Percentiles rank a stretch among this genome's conserved stretches.
Evolutionary conservation across 1,140 invertebrate genomes (phyloP).

Genomic region (Drosophila tani): DNA sequence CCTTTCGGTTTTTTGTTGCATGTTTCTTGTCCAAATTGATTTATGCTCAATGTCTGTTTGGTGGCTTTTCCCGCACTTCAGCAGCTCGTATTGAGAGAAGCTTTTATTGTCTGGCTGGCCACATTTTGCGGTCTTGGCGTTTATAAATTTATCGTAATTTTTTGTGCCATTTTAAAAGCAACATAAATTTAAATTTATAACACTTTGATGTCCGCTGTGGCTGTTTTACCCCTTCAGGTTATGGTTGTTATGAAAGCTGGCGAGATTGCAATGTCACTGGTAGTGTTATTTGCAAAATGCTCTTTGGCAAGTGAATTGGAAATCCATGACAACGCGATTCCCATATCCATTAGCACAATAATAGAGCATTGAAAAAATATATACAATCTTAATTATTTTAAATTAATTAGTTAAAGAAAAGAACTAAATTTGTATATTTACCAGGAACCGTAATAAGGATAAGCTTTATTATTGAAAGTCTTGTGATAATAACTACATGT

Average conservation of each 20-base stretch:
- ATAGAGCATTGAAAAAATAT: not conserved
- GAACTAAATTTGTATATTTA: no score
- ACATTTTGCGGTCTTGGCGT: conserved; percentile 70
- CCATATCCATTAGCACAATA: not conserved
- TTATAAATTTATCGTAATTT: conserved; percentile 81
- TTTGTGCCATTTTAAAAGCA: conserved; percentile 69
- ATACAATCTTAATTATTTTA: not conserved
- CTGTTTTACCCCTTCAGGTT: not conserved
- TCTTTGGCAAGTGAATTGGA: conserved; percentile 6
- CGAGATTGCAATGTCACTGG: not conserved
- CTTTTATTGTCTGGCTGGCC: conserved; percentile 72
- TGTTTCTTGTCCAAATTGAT: conserved; percentile 73
- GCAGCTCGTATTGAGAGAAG: conserved; percentile 37
- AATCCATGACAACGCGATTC: not conserved
- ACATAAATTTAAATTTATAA: conserved; percentile 77
- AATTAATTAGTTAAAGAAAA: not conserved
- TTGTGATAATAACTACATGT: no score
- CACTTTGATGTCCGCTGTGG: conserved; percentile 60
- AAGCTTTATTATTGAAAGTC: no score
- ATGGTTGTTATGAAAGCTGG: conserved; percentile 1
- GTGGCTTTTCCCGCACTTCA: conserved; percentile 34
- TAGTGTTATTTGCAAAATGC: not conserved
- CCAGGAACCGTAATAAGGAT: no score
- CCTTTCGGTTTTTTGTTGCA: conserved; percentile 25
- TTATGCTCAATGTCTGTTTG: conserved; percentile 55